Conservation (phyloP, 2,797 vertebrate species). For the Neopelma chrysocephalum region DNA sequence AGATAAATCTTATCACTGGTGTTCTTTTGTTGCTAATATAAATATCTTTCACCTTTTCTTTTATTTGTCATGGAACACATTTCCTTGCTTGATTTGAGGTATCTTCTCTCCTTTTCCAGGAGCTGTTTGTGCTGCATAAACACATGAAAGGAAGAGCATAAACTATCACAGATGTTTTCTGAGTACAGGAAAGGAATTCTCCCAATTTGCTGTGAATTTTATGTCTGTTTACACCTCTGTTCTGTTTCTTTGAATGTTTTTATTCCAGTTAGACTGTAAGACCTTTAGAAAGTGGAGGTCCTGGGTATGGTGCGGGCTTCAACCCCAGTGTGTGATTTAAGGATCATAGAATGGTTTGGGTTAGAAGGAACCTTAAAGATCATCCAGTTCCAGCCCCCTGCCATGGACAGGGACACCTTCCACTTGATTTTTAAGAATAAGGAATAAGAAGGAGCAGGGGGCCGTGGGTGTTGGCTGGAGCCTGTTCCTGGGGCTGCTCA, state of each 20-base stretch:
- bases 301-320: not conserved
- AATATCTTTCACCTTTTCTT: not conserved
- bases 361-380: no score
- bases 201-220: not conserved
- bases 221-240: not conserved
- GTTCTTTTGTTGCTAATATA: not conserved
- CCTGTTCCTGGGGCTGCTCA: fast-evolving
- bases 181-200: not conserved
- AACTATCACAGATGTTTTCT: not conserved
- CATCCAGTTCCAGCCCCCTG: not conserved
- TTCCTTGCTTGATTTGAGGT: not conserved
- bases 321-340: not conserved
- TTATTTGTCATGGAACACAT: not conserved
- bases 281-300: not conserved
- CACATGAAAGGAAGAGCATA: not conserved
- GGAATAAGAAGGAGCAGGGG: not conserved
- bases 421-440: not conserved
- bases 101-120: not conserved
- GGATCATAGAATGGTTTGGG: not conserved
- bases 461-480: not conserved
- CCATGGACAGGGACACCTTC: not conserved
- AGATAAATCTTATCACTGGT: not conserved
- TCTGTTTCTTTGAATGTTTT: not conserved
- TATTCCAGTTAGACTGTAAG: not conserved
- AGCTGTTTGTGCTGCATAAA: not conserved